Base-by-base conservation (phyloP, 2,888 invertebrate genomes). In the Tenthredo livida region DNA sequence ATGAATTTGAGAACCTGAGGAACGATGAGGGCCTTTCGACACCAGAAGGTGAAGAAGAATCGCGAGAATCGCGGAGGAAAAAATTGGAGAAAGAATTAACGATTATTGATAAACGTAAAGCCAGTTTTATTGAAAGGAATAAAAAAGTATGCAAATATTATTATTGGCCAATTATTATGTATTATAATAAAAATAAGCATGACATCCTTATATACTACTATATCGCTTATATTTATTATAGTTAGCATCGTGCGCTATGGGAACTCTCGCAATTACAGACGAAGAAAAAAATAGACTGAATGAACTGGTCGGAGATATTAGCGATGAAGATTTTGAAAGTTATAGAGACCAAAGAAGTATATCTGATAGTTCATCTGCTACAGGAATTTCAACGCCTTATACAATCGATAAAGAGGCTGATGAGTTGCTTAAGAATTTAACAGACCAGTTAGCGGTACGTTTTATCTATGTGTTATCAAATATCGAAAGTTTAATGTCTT, bases 281-380 rank as follows among this genome's bases (percentile, higher is more conserved):
- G 85, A 85, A 47, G 85, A 85, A 78, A 84, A 85, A 84, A 47
- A 21, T 21, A 72, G 84, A 84, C 17, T 84, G 10, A 29, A 84
- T 25, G 40, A 61, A 80, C 80, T 80, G 10, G 17, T 80, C 37
- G 61, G 61, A 61, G 58, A 40, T 40, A 37, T 61, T 37, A 40
- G 25, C 58, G 58, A 61, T 12, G 80, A 80, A 33, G 40, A 80
- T 5, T 17, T 9, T 50, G 54, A 54, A 77, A 77, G 7, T 33
- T 33, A 0, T 54, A 9, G 21, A n/a, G 80, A 80, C 17, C 33
- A 61, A 40, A 37, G 17, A 12, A 61, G n/a, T 15, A 12, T 5
- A 12, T 9, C 61, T 12, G 25, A 9, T 50, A 80, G 21, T 80
- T 61, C 50, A 0, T 78, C 78, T 10, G 10, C 37, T 10, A 9